Base-by-base conservation (phyloP, 1,140 invertebrate species). In the Chlorops oryzae region DNA sequence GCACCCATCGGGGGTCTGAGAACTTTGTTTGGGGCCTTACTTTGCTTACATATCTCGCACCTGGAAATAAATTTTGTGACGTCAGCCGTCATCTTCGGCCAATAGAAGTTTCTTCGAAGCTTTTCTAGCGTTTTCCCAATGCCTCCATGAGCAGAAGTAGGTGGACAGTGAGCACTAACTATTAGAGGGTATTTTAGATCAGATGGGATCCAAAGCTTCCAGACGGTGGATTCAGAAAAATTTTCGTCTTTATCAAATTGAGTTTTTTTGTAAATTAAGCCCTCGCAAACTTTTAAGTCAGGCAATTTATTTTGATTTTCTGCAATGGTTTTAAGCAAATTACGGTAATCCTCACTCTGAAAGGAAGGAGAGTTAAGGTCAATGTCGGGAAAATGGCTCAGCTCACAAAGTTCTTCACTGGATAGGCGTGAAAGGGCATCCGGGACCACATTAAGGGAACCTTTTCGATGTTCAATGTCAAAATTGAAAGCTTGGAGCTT, bases 391-490 rank as follows among this genome's bases (percentile, higher is more conserved):
- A 18, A 7, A 39, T 7, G 10, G 6, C 9, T 9, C 10, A 7
- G 6, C 18, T 9, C 37, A 13, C 9, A 5, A 18, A n/a, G n/a
- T n/a, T 18, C 17, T 3, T 44, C 38, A 5, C 17, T 21, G 22
- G 3, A 15, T 21, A 21, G 21, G 3, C 42, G 13, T 9, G 45
- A 37, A 6, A 47, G 20, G 9, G 27, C 21, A 22, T 47, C 27
- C 3, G 45, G 45, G 4, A 64, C 54, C 3, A 61, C 27, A 38
- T 65, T 57, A 17, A 63, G 54, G 3, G 17, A 27, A 15, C 63
- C 63, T 9, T 57, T 55, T 5, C 58, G 53, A 34, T 68, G 63
- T 41, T 59, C 60, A 28, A 71, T 52, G 2, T 40, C 46, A 41
- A 69, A 63, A 22, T 65, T 52, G 50, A 57, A 69, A 3, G 47